Evolutionary conservation across 2,888 invertebrate genomes (phyloP), one percentile per base, ranked within the genome.

Genomic region (Tineola bisselliella): DNA sequence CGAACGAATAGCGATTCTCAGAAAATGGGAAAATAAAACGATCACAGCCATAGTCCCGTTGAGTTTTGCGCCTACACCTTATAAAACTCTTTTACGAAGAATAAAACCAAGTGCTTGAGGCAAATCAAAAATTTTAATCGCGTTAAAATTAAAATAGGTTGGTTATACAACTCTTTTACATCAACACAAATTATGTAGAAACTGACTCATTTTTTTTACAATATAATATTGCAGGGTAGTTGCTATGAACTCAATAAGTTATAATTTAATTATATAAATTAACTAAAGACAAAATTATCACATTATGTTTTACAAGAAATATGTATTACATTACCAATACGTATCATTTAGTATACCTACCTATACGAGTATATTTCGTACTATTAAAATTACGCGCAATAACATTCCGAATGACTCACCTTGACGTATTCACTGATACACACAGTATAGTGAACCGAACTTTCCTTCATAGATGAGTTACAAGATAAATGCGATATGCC

Each of bases 1-100:
- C 69, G 70, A 69, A 70, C 70, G 73, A 70, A 72, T 69, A 70
- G 70, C 70, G 68, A 70, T 69, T 69, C 68, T 66, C 66, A 69
- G 71, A 68, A 75, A 73, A 74, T 71, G 71, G 70, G 67, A 72
- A 75, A 76, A 76, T 75, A 73, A 79, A 77, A 75, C 72, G 76
- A 79, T 75, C 77, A 77, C 83, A 81, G 83, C 82, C 80, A 77
- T 76, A 64, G 62, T 66, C 65, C 74, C 75, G 77, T 76, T 74
- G 76, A 77, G 76, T 77, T 76, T 73, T 62, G 44, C 56, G 52
- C 60, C 44, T 31, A 62, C 12, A 58, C 58, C 58, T 58, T 33
- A n/a, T n/a, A 19, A 58, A 33, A 15, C 58, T 33, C n/a, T 58
- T 58, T 58, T 58, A 58, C 15, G 33, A 15, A 54, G 17, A 48